Evolutionary conservation across 2,113 vertebrate species (phyloP).

Genomic region (Apodemus sylvaticus): DNA sequence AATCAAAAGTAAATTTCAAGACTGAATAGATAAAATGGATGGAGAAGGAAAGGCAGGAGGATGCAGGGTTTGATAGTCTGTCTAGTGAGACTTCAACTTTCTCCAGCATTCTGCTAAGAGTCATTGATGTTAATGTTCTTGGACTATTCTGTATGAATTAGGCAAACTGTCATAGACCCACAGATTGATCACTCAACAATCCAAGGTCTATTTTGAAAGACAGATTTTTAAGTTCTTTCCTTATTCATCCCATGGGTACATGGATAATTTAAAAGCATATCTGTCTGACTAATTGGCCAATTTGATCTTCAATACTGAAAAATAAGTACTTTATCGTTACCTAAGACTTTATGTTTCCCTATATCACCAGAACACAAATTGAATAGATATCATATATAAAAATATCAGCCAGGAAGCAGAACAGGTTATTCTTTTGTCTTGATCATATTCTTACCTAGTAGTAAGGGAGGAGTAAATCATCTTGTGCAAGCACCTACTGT

Average conservation of each 20-base stretch:
- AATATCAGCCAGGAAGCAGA: constrained; percentile 16
- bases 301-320: constrained; percentile 60
- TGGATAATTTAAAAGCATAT: constrained; percentile 60
- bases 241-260: constrained; percentile 51
- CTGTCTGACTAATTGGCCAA: constrained; percentile 47
- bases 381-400: not conserved
- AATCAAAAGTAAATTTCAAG: constrained; percentile 51
- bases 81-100: constrained; percentile 32
- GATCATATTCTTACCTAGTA: not conserved
- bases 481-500: constrained; percentile 7
- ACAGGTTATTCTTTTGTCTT: not conserved
- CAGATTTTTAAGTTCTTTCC: constrained; percentile 42
- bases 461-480: constrained; percentile 18
- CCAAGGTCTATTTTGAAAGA: constrained; percentile 63
- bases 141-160: constrained; percentile 50
- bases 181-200: constrained; percentile 60
- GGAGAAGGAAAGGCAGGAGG: not conserved
- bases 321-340: constrained; percentile 27
- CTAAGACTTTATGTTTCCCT: constrained; percentile 29
- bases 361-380: constrained; percentile 25
- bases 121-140: constrained; percentile 61
- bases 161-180: constrained; percentile 47
- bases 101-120: constrained; percentile 45
- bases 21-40: constrained; percentile 5
- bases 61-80: constrained; percentile 4